Evolutionary conservation across 2,113 vertebrate species (phyloP), one percentile per base, ranked within the genome.

Genomic region (Oceanites oceanicus): DNA sequence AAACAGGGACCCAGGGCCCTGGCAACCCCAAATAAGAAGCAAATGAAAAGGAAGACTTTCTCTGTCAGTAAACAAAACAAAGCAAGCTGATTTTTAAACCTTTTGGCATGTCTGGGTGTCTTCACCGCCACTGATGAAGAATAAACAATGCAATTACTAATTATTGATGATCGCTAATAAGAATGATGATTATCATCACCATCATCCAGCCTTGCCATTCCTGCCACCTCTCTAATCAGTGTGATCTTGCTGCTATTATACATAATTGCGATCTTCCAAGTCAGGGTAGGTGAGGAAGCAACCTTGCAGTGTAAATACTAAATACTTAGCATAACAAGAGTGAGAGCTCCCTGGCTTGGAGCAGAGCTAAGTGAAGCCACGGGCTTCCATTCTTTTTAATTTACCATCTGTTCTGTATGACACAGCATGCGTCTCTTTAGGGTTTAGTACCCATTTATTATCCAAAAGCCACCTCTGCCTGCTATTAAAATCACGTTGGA

Each of bases 381-480:
- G 4, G 88, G 86, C 90, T 97, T 97, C 91, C 95, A 97, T 97
- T 96, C 96, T 97, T 97, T 97, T 94, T 96, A 97, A 95, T 97
- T 97, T 97, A 96, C 97, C 97, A 98, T 98, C 97, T 98, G 97
- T 97, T 98, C 94, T 91, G 88, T 97, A 97, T 96, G 97, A 96
- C 93, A 96, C 77, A 97, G 96, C 83, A 94, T 94, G 81, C 84
- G 76, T 97, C 95, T 97, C 97, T 98, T 98, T 97, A 97, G 98
- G 95, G 96, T 98, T 98, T 98, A 96, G 96, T 97, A 94, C 67
- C 95, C 97, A 96, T 97, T 97, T 98, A 94, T 98, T 98, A 98
- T 97, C 97, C 91, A 98, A 98, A 94, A 97, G 82, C 90, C 80
- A 97, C 92, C 97, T 97, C 90, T 98, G 95, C 96, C 93, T 97